These are phyloP conservation scores for Abscondita cerata DNA, from an alignment of 2,888 invertebrate species.

Conservation along the genomic window DNA sequence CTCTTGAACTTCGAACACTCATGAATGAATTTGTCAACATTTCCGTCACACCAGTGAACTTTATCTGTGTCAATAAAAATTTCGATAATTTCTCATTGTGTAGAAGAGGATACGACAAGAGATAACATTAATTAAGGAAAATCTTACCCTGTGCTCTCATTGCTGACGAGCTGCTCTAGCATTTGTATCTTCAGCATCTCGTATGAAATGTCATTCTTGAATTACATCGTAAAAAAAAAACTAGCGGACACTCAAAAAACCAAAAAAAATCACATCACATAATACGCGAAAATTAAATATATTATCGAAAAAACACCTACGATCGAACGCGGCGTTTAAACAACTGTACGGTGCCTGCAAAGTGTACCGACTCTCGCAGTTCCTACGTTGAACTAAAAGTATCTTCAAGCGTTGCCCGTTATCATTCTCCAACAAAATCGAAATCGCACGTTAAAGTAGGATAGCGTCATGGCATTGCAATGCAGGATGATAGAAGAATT, in stretches of 20 bases:
- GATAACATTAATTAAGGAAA: neutral
- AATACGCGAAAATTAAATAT: conserved; percentile 31
- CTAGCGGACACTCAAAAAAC: no score
- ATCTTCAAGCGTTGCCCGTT: conserved; percentile 41
- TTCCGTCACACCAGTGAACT: neutral
- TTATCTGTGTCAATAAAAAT: neutral
- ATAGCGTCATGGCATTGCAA: conserved; percentile 9
- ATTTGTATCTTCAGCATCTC: conserved; percentile 79
- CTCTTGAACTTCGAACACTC: neutral
- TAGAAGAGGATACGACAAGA: neutral
- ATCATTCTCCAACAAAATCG: conserved; percentile 28
- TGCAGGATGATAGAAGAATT: conserved; percentile 7
- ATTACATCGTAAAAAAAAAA: conserved; percentile 14
- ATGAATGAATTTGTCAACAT: neutral
- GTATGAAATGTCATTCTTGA: neutral
- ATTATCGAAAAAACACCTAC: conserved; percentile 13
- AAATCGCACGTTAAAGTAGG: conserved; percentile 15
- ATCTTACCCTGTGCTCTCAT: conserved; percentile 60
- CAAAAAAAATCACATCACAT: conserved; percentile 3
- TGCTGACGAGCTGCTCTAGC: conserved; percentile 76
- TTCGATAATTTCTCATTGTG: neutral
- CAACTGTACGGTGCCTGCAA: conserved; percentile 46
- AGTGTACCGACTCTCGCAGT: conserved; percentile 35
- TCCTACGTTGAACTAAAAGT: conserved; percentile 43
- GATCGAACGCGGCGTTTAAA: conserved; percentile 36